phyloP scores from a whole-genome alignment of 2,888 invertebrate species.

The Carterocephalus palaemon region DNA sequence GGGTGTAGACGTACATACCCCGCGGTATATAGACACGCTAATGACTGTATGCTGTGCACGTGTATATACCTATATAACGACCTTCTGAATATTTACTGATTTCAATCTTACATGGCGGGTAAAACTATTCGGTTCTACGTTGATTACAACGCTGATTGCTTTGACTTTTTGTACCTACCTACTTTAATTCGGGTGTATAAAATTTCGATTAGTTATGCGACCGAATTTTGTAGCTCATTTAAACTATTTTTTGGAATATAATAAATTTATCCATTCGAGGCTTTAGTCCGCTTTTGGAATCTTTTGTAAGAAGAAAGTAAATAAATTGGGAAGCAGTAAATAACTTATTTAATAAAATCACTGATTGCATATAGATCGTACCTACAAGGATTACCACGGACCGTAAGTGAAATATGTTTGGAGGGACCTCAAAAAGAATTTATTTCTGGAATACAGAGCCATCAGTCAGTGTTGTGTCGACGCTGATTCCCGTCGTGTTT shows the following conservation, averaged over 20 bases:
- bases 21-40: slow-evolving; percentile 41
- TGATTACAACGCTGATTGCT: slow-evolving; percentile 11
- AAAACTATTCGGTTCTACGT: slow-evolving; percentile 21
- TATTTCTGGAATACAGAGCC: slow-evolving; percentile 58
- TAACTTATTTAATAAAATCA: too few species aligned
- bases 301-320: too few species aligned
- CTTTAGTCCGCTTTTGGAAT: too few species aligned
- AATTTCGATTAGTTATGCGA: too few species aligned
- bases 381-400: slow-evolving; percentile 13
- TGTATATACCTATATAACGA: slow-evolving; percentile 24
- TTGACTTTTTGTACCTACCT: slow-evolving; percentile 1
- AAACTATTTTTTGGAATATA: too few species aligned
- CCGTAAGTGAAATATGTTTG: slow-evolving; percentile 31
- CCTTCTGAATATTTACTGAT: slow-evolving; percentile 23
- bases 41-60: slow-evolving; percentile 46
- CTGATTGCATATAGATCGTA: too few species aligned
- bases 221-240: too few species aligned
- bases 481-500: slow-evolving; percentile 74
- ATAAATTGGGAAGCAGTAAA: not conserved
- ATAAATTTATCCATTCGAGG: too few species aligned
- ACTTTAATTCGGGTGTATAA: not conserved
- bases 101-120: slow-evolving; percentile 22
- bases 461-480: slow-evolving; percentile 73
- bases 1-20: slow-evolving; percentile 46
- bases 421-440: slow-evolving; percentile 63